Evolutionary conservation across 1,140 invertebrate genomes (phyloP), one percentile per base, ranked within the genome.

Genomic region (Pristionchus pacificus): DNA sequence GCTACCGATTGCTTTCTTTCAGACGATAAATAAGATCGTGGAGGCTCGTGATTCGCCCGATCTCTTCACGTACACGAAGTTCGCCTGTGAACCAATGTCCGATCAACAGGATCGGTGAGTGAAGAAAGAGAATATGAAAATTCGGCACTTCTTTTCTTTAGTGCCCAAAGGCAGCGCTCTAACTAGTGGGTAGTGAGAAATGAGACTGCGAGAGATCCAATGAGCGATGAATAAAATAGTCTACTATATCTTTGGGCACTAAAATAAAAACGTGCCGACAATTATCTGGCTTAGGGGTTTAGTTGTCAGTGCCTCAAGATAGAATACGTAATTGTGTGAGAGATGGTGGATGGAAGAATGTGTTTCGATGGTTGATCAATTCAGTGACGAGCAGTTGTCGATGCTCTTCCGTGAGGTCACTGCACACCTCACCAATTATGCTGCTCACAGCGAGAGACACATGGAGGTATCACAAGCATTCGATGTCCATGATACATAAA

Each of bases 371-470:
- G 3, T 30, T 3, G 24, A 27, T 10, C 24, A 10, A 60, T 66
- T 2, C 28, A 66, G 65, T 24, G 65, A 66, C 13, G 65, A 66
- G 25, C 14, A 24, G 24, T 49, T 38, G 19, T 3, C n/a, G n/a
- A 25, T 66, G n/a, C 31, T 38, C 3, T 19, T 66, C 3, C 32
- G 32, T 27, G 65, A 66, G 49, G n/a, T 66, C 3, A 24, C 65
- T 25, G 32, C 65, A 13, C 49, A 66, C 25, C 2, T 66, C 3
- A 14, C 2, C 30, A 66, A 66, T 27, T 66, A 57, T 38, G 65
- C 25, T 14, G 55, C 33, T 29, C 14, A 57, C 24, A 49, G 31
- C n/a, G 65, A 66, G 38, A 55, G n/a, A 14, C 65, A 66, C 28
- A 27, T 27, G 31, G 65, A 66, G 30, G n/a, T 66, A 14, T n/a